Conservation (phyloP, 1,140 invertebrate species). For the Cyphomyrmex costatus region DNA sequence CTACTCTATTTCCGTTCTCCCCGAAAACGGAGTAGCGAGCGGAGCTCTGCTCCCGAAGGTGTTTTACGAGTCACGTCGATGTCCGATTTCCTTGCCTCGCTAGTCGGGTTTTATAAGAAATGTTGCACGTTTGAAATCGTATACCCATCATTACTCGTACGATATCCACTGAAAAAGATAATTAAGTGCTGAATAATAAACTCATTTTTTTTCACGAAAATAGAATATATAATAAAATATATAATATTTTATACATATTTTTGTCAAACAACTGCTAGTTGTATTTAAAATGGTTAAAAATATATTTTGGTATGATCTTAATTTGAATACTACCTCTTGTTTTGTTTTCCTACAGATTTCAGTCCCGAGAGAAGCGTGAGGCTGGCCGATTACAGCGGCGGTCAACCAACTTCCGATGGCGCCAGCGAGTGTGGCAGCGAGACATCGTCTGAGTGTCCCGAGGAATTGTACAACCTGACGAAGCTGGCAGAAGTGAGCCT, state of each 20-base stretch:
- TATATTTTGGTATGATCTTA: not conserved
- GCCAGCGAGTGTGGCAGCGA: constrained; percentile 85
- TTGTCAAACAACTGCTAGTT: not conserved
- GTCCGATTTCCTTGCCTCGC: constrained; percentile 11
- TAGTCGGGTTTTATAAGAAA: not conserved
- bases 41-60: constrained; percentile 54
- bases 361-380: constrained; percentile 82
- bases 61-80: constrained; percentile 49
- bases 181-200: constrained; percentile 21
- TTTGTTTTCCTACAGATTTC: constrained; percentile 76
- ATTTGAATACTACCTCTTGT: not conserved
- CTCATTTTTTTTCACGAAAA: not conserved
- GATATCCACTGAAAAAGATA: not conserved
- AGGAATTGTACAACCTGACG: constrained; percentile 92
- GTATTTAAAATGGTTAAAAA: not conserved
- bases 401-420: constrained; percentile 84
- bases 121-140: not conserved
- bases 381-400: constrained; percentile 81
- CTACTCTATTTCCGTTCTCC: constrained; percentile 83
- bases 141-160: not conserved
- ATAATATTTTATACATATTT: not conserved
- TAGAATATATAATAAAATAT: not conserved
- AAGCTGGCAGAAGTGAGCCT: constrained; percentile 91
- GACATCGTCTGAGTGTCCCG: constrained; percentile 87
- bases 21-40: constrained; percentile 76